These are phyloP conservation scores for Lepidurus packardi DNA, from an alignment of 1,140 invertebrate genomes.

Conservation along the genomic window DNA sequence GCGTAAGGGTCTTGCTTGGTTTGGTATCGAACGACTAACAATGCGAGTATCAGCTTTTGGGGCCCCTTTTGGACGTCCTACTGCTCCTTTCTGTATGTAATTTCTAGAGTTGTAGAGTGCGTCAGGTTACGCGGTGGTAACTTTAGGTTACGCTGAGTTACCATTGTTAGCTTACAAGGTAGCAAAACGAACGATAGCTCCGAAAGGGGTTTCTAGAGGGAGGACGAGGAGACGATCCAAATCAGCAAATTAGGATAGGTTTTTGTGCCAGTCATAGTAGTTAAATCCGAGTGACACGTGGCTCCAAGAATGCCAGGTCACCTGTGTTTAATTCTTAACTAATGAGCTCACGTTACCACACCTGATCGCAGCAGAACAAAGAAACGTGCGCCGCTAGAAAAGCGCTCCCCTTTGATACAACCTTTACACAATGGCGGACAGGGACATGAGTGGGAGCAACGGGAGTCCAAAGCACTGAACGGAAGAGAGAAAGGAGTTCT, in stretches of 20 bases:
- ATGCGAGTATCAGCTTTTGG: not conserved
- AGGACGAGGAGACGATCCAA: not conserved
- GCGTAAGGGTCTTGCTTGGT: conserved; percentile 15
- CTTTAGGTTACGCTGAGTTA: conserved; percentile 4
- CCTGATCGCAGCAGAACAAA: conserved; percentile 6
- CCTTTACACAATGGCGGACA: not conserved
- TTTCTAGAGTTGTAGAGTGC: not conserved
- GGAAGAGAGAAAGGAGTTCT: not conserved
- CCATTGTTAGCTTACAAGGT: not conserved
- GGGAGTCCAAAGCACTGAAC: not conserved
- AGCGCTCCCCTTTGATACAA: not conserved
- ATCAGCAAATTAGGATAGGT: not conserved
- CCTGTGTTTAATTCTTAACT: conserved; percentile 4
- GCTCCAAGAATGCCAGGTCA: conserved; percentile 17
- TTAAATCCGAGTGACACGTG: conserved; percentile 17
- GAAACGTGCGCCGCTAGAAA: not conserved
- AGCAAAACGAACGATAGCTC: not conserved
- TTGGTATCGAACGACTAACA: conserved; percentile 5
- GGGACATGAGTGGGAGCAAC: not conserved
- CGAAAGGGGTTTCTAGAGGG: not conserved
- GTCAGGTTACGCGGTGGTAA: not conserved
- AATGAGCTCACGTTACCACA: conserved; percentile 13
- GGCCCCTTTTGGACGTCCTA: not conserved
- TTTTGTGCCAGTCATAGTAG: not conserved
- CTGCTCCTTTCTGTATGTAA: no score